phyloP scores from a whole-genome alignment of 2,888 invertebrate species.

The Ptychoptera contaminata region DNA sequence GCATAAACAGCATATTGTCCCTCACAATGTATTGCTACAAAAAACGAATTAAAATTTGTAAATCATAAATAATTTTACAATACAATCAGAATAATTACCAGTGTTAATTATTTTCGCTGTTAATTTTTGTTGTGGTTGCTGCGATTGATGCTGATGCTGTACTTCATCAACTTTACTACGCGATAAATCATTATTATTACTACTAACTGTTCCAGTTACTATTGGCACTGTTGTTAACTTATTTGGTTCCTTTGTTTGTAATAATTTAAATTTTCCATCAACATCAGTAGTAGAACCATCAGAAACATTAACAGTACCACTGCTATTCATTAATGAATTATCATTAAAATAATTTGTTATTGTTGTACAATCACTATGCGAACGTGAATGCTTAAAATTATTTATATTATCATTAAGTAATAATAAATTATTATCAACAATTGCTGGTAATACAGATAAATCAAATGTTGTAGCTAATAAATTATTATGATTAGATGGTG shows the following conservation, averaged over 20 bases:
- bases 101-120: constrained; percentile 15
- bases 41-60: too few species aligned
- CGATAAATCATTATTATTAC: background rate
- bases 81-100: too few species aligned
- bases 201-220: background rate
- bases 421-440: background rate
- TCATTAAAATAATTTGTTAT: constrained; percentile 7
- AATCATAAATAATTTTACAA: too few species aligned
- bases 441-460: constrained; percentile 4
- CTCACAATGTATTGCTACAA: constrained; percentile 40
- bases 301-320: too few species aligned
- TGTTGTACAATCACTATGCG: constrained; percentile 15
- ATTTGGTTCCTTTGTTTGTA: background rate
- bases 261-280: background rate
- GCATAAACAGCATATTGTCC: constrained; percentile 81
- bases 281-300: too few species aligned
- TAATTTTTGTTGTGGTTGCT: constrained; percentile 9
- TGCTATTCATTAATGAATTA: background rate
- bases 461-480: constrained; percentile 3
- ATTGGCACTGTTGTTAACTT: background rate
- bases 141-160: background rate
- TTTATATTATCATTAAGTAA: constrained; percentile 4
- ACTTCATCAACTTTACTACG: background rate
- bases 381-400: constrained; percentile 13
- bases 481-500: background rate